Conservation (phyloP, 2,113 vertebrate species). For the Copsychus sechellarum region DNA sequence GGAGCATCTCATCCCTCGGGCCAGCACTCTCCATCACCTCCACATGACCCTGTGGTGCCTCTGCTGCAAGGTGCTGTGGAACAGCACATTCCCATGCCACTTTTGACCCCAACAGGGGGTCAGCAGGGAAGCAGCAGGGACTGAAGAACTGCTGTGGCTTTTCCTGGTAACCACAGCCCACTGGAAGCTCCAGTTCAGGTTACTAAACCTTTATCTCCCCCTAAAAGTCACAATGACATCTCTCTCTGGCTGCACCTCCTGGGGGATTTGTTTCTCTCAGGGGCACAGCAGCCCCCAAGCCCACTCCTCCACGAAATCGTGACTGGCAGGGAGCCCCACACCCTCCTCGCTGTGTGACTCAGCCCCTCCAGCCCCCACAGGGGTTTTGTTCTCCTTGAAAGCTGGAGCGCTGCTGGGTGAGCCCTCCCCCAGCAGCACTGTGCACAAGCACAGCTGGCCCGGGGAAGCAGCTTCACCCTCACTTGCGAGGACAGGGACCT, state of each 20-base stretch:
- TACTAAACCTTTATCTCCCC: not conserved
- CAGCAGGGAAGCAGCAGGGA: not conserved
- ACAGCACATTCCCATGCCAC: not conserved
- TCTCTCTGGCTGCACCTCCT: not conserved
- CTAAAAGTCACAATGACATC: not conserved
- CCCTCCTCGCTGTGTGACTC: constrained; percentile 19
- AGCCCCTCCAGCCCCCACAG: constrained; percentile 50
- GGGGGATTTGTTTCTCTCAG: not conserved
- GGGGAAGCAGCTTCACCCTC: not conserved
- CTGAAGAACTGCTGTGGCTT: not conserved
- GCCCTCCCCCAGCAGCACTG: not conserved
- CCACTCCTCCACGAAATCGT: constrained; percentile 20
- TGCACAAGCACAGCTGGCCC: not conserved
- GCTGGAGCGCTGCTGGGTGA: not conserved
- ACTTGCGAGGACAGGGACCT: not conserved
- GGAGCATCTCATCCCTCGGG: not conserved
- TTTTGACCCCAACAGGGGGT: not conserved
- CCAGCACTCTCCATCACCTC: not conserved
- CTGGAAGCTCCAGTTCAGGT: not conserved
- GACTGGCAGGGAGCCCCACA: constrained; percentile 8
- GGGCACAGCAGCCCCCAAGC: not conserved
- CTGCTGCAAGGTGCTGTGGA: not conserved
- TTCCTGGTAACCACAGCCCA: not conserved
- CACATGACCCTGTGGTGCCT: not conserved
- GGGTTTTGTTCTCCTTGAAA: constrained; percentile 28